A percentile compares a stretch with the other conserved stretches of the same genome.
Evolutionary conservation across 2,888 invertebrate species (phyloP).

Genomic region (Polydesmus complanatus): DNA sequence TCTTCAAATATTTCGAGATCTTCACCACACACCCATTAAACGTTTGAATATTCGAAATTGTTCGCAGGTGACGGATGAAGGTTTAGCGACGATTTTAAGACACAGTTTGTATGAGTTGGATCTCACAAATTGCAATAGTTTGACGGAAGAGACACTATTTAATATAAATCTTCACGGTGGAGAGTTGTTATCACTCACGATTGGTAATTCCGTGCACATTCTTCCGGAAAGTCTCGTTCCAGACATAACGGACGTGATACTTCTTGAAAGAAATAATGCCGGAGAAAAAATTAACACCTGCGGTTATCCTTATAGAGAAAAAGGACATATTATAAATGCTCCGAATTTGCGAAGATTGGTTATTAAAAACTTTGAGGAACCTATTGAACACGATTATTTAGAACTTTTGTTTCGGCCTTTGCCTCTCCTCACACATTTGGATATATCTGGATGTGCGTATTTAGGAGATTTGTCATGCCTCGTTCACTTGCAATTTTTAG

Average conservation of each 20-base stretch:
- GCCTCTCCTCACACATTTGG: slow-evolving; percentile 49
- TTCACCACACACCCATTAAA: slow-evolving; percentile 50
- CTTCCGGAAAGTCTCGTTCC: slow-evolving; percentile 34
- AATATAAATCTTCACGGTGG: slow-evolving; percentile 53
- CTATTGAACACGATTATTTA: slow-evolving; percentile 30
- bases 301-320: slow-evolving; percentile 3
- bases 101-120: slow-evolving; percentile 62
- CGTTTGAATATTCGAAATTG: slow-evolving; percentile 55
- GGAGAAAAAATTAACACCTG: background rate
- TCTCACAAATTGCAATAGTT: slow-evolving; percentile 54
- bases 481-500: slow-evolving; percentile 49
- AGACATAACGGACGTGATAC: slow-evolving; percentile 3
- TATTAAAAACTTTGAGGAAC: slow-evolving; percentile 36
- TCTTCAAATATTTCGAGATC: slow-evolving; percentile 54
- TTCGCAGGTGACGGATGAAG: slow-evolving; percentile 49
- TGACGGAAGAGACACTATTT: slow-evolving; percentile 49
- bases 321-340: slow-evolving; percentile 35
- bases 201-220: slow-evolving; percentile 52
- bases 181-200: slow-evolving; percentile 52
- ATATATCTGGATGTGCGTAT: slow-evolving; percentile 52
- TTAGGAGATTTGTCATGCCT: slow-evolving; percentile 53
- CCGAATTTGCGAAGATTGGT: slow-evolving; percentile 46
- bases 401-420: slow-evolving; percentile 44
- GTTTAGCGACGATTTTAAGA: slow-evolving; percentile 51
- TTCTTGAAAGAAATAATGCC: background rate